Conservation (phyloP, 2,888 invertebrate genomes). For the Meghimatium bilineatum region DNA sequence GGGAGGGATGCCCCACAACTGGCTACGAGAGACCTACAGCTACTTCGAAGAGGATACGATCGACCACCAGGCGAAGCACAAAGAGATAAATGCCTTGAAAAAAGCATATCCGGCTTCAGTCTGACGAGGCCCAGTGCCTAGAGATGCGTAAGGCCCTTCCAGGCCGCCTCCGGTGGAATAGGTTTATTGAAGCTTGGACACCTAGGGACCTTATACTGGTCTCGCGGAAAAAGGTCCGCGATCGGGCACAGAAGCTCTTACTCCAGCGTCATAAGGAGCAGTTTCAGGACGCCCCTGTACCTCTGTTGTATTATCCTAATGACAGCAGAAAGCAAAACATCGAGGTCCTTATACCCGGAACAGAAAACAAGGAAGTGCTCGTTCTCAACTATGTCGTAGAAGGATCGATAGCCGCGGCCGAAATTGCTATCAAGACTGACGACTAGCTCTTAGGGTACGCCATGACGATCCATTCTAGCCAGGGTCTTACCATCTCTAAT, state of each 20-base stretch:
- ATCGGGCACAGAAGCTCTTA: conserved; percentile 8
- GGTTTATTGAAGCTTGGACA: conserved; percentile 18
- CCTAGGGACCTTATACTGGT: conserved; percentile 3
- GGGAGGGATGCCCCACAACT: conserved; percentile 16
- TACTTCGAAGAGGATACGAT: conserved; percentile 2
- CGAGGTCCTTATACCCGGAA: not conserved
- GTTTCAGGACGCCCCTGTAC: not conserved
- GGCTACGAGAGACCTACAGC: not conserved
- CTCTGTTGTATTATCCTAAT: not conserved
- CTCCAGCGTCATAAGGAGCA: conserved; percentile 7
- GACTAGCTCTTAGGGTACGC: conserved; percentile 19
- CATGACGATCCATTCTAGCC: conserved; percentile 5
- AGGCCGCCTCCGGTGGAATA: not conserved
- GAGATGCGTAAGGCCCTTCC: conserved; percentile 20
- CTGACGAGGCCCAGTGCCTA: not conserved
- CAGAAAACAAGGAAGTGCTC: conserved; percentile 6
- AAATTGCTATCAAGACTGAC: not conserved
- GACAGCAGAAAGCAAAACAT: conserved; percentile 19
- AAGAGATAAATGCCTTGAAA: conserved; percentile 11
- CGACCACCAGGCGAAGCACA: conserved; percentile 16
- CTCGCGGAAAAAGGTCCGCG: not conserved
- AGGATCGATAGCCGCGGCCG: not conserved
- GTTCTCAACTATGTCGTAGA: conserved; percentile 4
- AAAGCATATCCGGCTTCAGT: conserved; percentile 7
- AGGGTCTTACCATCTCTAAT: conserved; percentile 17